Evolutionary conservation across 1,140 invertebrate genomes (phyloP).

Genomic region (Potamilus streckersoni): DNA sequence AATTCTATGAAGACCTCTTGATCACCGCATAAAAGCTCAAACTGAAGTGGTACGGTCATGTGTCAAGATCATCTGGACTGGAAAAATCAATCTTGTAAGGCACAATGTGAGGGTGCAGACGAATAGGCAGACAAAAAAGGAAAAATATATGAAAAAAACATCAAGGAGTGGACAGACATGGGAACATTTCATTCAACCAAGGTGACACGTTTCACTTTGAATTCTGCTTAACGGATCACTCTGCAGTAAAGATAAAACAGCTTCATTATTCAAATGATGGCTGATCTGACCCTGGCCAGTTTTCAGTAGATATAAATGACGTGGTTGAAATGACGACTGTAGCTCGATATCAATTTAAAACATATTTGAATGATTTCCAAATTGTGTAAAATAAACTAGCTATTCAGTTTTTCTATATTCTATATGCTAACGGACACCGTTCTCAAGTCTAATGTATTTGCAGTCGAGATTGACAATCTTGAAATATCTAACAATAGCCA

Average conservation of each 20-base stretch:
- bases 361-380: slow-evolving; percentile 20
- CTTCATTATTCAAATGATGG: slow-evolving; percentile 23
- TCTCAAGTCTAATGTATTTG: slow-evolving; percentile 12
- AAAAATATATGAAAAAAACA: too few species aligned
- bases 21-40: too few species aligned
- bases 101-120: too few species aligned
- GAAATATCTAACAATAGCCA: not conserved
- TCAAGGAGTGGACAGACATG: too few species aligned
- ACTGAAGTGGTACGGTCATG: too few species aligned
- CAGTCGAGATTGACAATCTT: slow-evolving; percentile 23
- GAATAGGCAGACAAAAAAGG: too few species aligned
- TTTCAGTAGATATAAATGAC: slow-evolving; percentile 5
- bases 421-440: slow-evolving; percentile 7
- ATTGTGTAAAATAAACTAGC: not conserved
- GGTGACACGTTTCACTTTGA: slow-evolving; percentile 7
- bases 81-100: too few species aligned
- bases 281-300: not conserved
- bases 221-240: slow-evolving; percentile 5
- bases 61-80: too few species aligned
- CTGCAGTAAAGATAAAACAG: too few species aligned
- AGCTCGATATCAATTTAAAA: not conserved
- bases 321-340: slow-evolving; percentile 6
- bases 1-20: too few species aligned
- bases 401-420: not conserved
- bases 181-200: slow-evolving; percentile 3